phyloP scores from a whole-genome alignment of 2,888 invertebrate species.

The Amphipoea oculea region DNA sequence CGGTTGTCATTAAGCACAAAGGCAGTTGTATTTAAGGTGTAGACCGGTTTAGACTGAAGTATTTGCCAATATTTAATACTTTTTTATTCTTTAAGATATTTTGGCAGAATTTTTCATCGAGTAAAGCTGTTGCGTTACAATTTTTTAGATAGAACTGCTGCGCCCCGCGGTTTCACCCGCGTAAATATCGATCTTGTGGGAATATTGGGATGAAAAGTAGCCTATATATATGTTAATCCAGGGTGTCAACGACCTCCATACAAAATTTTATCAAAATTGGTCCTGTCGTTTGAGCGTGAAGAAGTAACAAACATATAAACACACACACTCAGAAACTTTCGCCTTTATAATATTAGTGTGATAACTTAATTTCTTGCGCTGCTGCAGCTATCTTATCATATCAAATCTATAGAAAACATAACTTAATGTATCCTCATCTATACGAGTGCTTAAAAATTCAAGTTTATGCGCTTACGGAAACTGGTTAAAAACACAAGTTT shows the following conservation, averaged over 20 bases:
- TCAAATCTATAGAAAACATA: neutral
- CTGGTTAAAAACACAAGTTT: neutral
- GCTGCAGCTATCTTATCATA: neutral
- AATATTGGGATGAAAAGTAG: no score
- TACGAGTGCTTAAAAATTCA: neutral
- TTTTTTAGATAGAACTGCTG: neutral
- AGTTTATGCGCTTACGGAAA: neutral
- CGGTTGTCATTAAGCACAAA: constrained; percentile 19
- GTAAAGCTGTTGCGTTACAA: neutral
- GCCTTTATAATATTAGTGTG: no score
- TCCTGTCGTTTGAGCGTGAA: no score
- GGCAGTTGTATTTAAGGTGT: constrained; percentile 4
- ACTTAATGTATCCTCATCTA: neutral
- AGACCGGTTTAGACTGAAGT: no score
- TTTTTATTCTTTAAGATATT: neutral
- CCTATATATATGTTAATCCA: no score
- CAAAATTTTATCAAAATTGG: no score
- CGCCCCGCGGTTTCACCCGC: no score
- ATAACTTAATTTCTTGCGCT: neutral
- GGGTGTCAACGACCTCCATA: no score
- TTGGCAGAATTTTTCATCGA: neutral
- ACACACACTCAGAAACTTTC: no score
- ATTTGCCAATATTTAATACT: neutral
- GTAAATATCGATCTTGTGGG: no score
- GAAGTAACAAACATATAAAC: no score